These are phyloP conservation scores for Neria commutata DNA, from an alignment of 2,888 invertebrate genomes.

Conservation along the genomic window DNA sequence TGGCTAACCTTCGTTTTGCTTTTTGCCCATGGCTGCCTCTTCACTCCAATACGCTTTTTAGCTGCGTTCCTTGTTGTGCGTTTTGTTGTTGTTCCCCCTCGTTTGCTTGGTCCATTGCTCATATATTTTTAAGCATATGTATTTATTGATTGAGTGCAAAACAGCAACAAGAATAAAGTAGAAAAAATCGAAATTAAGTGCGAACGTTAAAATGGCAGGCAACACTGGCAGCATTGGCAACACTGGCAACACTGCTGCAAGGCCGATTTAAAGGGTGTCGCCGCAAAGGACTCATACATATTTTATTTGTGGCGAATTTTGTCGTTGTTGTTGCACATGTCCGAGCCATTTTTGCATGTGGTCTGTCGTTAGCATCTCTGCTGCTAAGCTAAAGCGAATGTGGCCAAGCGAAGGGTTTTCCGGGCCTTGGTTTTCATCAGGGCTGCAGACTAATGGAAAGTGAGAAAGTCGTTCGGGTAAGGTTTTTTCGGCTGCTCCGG, in stretches of 20 bases:
- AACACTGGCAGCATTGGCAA: no score
- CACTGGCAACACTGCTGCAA: no score
- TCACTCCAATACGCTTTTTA: constrained; percentile 7
- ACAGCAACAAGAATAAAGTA: background rate
- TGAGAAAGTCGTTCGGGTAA: constrained; percentile 15
- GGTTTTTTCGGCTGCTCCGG: constrained; percentile 2
- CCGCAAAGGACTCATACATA: constrained; percentile 7
- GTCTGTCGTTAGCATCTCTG: background rate
- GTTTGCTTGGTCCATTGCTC: constrained; percentile 33
- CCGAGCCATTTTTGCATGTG: background rate
- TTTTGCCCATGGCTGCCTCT: constrained; percentile 43
- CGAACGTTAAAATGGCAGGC: no score
- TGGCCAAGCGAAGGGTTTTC: constrained; percentile 30
- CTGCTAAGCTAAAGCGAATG: constrained; percentile 28
- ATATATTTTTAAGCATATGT: constrained; percentile 48
- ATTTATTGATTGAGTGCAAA: constrained; percentile 53
- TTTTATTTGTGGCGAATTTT: background rate
- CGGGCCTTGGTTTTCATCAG: constrained; percentile 14
- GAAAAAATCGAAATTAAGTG: background rate
- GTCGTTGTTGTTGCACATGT: background rate
- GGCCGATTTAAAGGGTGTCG: no score
- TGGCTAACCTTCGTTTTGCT: constrained; percentile 12
- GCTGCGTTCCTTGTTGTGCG: background rate
- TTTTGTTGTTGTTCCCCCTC: background rate
- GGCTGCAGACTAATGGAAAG: constrained; percentile 35